Percentiles rank a stretch among this genome's conserved stretches.
phyloP scores from a whole-genome alignment of 2,797 vertebrate genomes.

The Myotis daubentonii region DNA sequence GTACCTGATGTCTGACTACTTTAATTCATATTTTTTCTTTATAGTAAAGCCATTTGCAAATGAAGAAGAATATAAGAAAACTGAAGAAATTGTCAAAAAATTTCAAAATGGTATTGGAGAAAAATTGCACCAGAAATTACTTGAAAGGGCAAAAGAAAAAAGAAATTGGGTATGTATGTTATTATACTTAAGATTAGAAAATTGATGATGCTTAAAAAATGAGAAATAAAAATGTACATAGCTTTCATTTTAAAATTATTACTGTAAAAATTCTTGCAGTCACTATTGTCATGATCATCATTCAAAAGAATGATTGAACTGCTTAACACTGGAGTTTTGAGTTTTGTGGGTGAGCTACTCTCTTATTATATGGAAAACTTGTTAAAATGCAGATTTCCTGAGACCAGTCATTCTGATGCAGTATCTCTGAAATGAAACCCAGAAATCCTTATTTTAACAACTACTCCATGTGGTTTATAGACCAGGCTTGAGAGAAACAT shows the following conservation, averaged over 20 bases:
- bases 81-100: slow-evolving; percentile 88
- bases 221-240: not conserved
- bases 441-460: slow-evolving; percentile 5
- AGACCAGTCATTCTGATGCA: not conserved
- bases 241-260: slow-evolving; percentile 50
- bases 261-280: not conserved
- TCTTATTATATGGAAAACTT: not conserved
- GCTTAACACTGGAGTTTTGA: not conserved
- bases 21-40: slow-evolving; percentile 71
- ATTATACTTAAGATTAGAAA: slow-evolving; percentile 54
- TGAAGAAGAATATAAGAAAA: slow-evolving; percentile 90
- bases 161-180: slow-evolving; percentile 93
- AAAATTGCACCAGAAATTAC: slow-evolving; percentile 92
- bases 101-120: slow-evolving; percentile 92
- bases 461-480: not conserved
- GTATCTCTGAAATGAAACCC: not conserved
- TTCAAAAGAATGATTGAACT: not conserved
- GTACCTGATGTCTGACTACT: not conserved
- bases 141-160: slow-evolving; percentile 91
- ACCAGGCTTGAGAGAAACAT: not conserved
- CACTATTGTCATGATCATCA: not conserved
- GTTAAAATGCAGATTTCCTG: slow-evolving; percentile 40
- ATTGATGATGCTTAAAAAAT: slow-evolving; percentile 46
- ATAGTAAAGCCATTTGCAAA: slow-evolving; percentile 94
- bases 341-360: not conserved